phyloP scores from a whole-genome alignment of 2,888 invertebrate species.

The Strigamia crassipes region DNA sequence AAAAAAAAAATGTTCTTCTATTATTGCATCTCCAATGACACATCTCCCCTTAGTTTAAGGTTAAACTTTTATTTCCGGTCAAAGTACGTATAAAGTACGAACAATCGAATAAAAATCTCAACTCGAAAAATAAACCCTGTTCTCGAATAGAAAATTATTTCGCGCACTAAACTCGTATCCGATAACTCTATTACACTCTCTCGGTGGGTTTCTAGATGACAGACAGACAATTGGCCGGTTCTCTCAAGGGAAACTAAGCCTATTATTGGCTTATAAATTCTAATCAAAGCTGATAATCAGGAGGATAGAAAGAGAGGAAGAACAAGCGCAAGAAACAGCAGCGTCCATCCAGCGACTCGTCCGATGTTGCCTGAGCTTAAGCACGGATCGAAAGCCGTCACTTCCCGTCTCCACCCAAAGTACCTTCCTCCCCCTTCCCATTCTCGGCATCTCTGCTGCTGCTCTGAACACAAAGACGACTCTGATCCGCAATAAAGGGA shows the following conservation, averaged over 20 bases:
- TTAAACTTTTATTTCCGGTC: not conserved
- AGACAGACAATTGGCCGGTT: slow-evolving; percentile 41
- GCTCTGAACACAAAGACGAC: slow-evolving; percentile 21
- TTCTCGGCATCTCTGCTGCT: slow-evolving; percentile 21
- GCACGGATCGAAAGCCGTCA: slow-evolving; percentile 21
- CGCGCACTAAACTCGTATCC: slow-evolving; percentile 6
- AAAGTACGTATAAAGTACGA: too few relatives aligned
- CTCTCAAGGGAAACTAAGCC: slow-evolving; percentile 41
- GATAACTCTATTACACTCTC: slow-evolving; percentile 21
- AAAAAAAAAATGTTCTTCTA: too few relatives aligned
- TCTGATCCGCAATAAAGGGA: slow-evolving; percentile 21
- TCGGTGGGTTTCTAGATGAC: slow-evolving; percentile 2
- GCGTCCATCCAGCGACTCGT: slow-evolving; percentile 8
- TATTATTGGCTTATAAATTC: slow-evolving; percentile 44
- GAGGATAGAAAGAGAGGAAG: not conserved
- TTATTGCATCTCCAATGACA: too few relatives aligned
- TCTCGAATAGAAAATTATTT: slow-evolving; percentile 2
- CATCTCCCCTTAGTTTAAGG: not conserved
- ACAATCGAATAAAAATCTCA: not conserved
- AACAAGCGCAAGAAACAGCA: slow-evolving; percentile 2
- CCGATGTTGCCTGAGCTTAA: slow-evolving; percentile 10
- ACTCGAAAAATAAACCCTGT: not conserved
- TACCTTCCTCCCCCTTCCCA: not conserved
- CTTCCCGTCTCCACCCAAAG: slow-evolving; percentile 11
- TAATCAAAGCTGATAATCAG: slow-evolving; percentile 44